These are phyloP conservation scores for Macrophya annulata DNA, from an alignment of 2,888 invertebrate species.

Conservation along the genomic window DNA sequence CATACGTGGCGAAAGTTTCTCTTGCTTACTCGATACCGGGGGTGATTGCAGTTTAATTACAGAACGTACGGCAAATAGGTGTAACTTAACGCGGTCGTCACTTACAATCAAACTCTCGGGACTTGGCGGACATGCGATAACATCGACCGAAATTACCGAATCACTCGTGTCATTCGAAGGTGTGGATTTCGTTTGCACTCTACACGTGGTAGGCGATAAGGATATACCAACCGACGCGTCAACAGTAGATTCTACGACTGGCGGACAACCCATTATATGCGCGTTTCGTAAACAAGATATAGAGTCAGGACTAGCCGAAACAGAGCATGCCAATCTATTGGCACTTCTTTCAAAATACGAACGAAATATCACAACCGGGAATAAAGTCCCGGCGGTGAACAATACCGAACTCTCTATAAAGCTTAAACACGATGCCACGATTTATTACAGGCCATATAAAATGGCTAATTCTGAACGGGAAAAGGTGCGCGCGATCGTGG, in stretches of 20 bases:
- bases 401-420: slow-evolving; percentile 36
- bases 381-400: slow-evolving; percentile 4
- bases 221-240: slow-evolving; percentile 23
- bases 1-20: slow-evolving; percentile 43
- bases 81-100: background rate
- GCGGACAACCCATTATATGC: background rate
- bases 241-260: background rate
- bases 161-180: background rate
- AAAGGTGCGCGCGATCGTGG: slow-evolving; percentile 40
- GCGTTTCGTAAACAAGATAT: background rate
- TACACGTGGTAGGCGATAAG: background rate
- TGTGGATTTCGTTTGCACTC: slow-evolving; percentile 10
- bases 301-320: slow-evolving; percentile 27
- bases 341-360: background rate
- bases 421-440: background rate
- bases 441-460: slow-evolving; percentile 37
- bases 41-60: slow-evolving; percentile 57
- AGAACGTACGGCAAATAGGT: background rate
- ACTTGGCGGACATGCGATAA: background rate
- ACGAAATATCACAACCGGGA: slow-evolving; percentile 31
- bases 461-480: slow-evolving; percentile 28
- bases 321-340: background rate
- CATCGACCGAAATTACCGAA: background rate
- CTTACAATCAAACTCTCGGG: background rate
- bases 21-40: slow-evolving; percentile 59